Base-by-base conservation (phyloP, 2,113 vertebrate species). In the Erythrolamprus reginae region DNA sequence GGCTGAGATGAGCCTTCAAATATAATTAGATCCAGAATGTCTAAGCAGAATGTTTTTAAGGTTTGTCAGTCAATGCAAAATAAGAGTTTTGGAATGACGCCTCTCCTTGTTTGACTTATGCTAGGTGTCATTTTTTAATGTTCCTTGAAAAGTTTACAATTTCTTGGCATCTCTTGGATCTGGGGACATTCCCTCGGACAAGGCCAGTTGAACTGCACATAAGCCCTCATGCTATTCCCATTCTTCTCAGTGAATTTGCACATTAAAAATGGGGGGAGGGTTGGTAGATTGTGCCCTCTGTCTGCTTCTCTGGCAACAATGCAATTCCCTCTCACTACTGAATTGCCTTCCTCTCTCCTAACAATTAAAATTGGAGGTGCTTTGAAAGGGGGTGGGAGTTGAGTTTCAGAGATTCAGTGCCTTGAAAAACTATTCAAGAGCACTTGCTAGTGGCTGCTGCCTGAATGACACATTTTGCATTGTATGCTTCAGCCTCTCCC, bases 381-480 rank as follows among this genome's bases (percentile, higher is more conserved):
- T 42, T 83, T 95, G 91, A 65, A 70, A 21, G 26, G 77, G 88
- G 19, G 94, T 90, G 26, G 77, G 88, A 10, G 94, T 90, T 91
- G 8, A 26, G 10, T 48, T 47, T 94, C 93, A 93, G 93, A 90
- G 94, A 85, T 90, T 92, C 70, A 55, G 47, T 89, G 88, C 90
- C 92, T 90, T 88, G 93, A 98, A 98, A 98, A 98, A 96, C 98
- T 98, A 96, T 98, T 97, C 97, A 98, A 98, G 98, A 98, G 98
- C 98, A 98, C 98, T 97, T 98, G 97, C 98, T 98, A 98, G 98
- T 96, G 98, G 98, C 90, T 96, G 65, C 92, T 94, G 94, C 91
- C 92, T 94, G 95, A 97, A 98, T 96, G 97, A 94, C 98, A 97
- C 93, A 88, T 90, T 55, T 13, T 48, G 12, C 42, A 45, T 19